A percentile compares a stretch with the other conserved stretches of the same genome.
Evolutionary conservation across 2,113 vertebrate genomes (phyloP).

Genomic region (Boleophthalmus pectinirostris): DNA sequence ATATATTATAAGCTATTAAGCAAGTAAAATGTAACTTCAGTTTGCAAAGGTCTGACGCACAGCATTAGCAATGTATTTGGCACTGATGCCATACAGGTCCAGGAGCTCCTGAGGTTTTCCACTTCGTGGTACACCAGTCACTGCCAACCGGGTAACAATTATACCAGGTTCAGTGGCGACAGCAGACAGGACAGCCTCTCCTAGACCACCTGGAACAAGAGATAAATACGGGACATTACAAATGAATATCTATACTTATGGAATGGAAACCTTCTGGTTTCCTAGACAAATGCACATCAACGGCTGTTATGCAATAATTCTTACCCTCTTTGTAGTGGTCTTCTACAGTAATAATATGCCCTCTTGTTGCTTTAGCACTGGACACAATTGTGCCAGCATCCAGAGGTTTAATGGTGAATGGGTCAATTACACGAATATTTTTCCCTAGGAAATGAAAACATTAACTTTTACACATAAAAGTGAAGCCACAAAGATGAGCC

Average conservation of each 20-base stretch:
- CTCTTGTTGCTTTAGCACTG: slow-evolving; percentile 80
- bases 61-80: slow-evolving; percentile 77
- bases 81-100: slow-evolving; percentile 82
- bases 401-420: slow-evolving; percentile 88
- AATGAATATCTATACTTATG: neutral
- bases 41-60: slow-evolving; percentile 79
- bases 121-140: slow-evolving; percentile 78
- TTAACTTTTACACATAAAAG: neutral
- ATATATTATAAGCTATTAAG: neutral
- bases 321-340: slow-evolving; percentile 88
- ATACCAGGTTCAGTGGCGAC: slow-evolving; percentile 80
- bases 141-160: slow-evolving; percentile 79
- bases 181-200: slow-evolving; percentile 83
- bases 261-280: neutral
- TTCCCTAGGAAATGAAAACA: slow-evolving; percentile 62
- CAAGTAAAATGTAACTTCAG: slow-evolving; percentile 36
- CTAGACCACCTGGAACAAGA: slow-evolving; percentile 80
- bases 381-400: slow-evolving; percentile 82
- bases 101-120: slow-evolving; percentile 83
- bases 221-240: neutral
- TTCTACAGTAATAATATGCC: slow-evolving; percentile 85
- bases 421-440: slow-evolving; percentile 83
- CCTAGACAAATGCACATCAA: neutral
- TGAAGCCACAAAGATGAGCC: neutral
- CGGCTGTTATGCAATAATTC: neutral